These are phyloP conservation scores for Rotaria sp. DNA, from an alignment of 2,888 invertebrate species.

Conservation along the genomic window DNA sequence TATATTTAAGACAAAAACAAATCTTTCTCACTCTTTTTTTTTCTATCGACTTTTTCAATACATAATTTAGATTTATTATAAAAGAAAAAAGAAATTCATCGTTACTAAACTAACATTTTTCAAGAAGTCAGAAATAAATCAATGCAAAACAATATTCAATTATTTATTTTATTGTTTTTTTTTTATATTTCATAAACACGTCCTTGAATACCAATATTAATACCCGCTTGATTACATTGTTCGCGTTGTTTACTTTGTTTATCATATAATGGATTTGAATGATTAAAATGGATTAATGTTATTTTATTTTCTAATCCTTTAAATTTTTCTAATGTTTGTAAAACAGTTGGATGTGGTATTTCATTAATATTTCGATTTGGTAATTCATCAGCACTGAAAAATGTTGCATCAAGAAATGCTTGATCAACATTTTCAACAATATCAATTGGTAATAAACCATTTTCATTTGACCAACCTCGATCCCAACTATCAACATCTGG, in stretches of 20 bases:
- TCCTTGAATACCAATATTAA: not conserved
- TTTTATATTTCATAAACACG: not conserved
- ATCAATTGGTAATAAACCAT: not conserved
- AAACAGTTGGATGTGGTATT: not conserved
- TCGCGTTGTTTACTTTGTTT: not conserved
- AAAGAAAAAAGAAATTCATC: too few species aligned
- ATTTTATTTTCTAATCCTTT: not conserved
- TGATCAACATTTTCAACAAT: not conserved
- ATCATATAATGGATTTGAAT: not conserved
- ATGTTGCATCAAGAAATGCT: conserved; percentile 2
- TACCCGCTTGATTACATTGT: not conserved
- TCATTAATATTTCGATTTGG: not conserved
- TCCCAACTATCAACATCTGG: conserved; percentile 14
- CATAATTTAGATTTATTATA: too few species aligned
- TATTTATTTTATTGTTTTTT: too few species aligned
- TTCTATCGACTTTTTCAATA: too few species aligned
- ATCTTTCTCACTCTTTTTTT: too few species aligned
- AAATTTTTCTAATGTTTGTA: not conserved
- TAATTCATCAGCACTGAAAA: not conserved
- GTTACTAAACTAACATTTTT: too few species aligned
- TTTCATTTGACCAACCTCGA: not conserved
- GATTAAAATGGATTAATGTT: not conserved
- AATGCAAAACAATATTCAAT: too few species aligned
- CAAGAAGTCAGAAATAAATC: too few species aligned
- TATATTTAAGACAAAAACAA: too few species aligned